Conservation (phyloP, 92 coral and sea anemone species). For the Meandrina meandrites region DNA sequence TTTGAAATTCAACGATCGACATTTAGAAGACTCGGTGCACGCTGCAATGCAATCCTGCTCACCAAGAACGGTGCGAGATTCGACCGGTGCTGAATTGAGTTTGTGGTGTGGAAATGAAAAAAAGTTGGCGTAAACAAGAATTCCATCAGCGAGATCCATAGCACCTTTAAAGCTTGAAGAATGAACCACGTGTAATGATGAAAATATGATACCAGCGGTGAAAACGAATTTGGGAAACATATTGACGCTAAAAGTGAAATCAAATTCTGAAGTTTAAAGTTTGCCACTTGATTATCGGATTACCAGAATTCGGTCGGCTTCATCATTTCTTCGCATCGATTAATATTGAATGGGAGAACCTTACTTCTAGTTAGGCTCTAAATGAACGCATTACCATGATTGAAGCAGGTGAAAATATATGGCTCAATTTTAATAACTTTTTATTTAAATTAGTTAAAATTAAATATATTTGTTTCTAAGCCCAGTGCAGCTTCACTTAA, state of each 20-base stretch:
- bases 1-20: slow-evolving; percentile 24
- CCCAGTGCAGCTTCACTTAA: no score
- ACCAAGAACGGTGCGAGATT: not conserved
- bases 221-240: no score
- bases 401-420: not conserved
- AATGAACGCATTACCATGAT: not conserved
- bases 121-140: no score
- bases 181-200: no score
- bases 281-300: no score
- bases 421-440: not conserved
- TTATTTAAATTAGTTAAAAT: no score
- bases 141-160: no score
- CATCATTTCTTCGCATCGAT: not conserved
- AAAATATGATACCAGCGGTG: no score
- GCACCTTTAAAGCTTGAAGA: no score
- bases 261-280: no score
- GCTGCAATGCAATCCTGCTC: slow-evolving; percentile 9
- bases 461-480: no score
- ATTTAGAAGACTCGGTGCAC: slow-evolving; percentile 1
- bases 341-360: not conserved
- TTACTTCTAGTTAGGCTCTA: not conserved
- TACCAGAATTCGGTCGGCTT: not conserved
- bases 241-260: no score
- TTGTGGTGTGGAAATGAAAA: not conserved
- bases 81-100: slow-evolving; percentile 6